A percentile compares a stretch with the other conserved stretches of the same genome.
Conservation (phyloP, 2,113 vertebrate species). For the Saccopteryx leptura region DNA sequence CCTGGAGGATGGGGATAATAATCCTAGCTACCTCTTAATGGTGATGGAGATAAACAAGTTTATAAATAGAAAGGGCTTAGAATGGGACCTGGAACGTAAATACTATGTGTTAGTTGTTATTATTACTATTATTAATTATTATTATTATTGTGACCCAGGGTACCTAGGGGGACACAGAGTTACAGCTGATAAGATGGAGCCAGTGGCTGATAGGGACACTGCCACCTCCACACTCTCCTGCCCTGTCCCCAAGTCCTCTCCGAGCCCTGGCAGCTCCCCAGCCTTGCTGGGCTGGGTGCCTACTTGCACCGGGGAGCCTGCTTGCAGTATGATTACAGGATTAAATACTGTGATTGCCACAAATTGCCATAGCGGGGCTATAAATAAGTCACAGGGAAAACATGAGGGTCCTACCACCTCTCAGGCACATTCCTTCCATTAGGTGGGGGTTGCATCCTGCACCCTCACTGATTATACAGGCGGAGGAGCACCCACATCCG, state of each 20-base stretch:
- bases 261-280: constrained; percentile 50
- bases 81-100: background rate
- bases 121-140: background rate
- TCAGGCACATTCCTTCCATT: background rate
- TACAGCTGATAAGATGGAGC: background rate
- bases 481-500: background rate
- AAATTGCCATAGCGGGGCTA: constrained; percentile 66
- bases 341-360: constrained; percentile 76
- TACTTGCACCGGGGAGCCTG: constrained; percentile 56
- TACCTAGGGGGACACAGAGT: background rate
- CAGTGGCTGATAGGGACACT: background rate
- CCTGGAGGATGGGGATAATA: background rate
- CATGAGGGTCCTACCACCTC: constrained; percentile 61
- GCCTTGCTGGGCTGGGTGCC: constrained; percentile 66
- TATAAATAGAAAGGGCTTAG: background rate
- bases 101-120: background rate
- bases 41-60: background rate
- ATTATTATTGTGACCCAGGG: background rate
- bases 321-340: constrained; percentile 75
- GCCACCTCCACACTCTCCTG: background rate
- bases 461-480: background rate
- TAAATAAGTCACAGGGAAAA: constrained; percentile 75
- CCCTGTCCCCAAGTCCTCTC: constrained; percentile 21
- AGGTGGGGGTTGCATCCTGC: background rate
- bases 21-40: accelerated